These are phyloP conservation scores for Danaus melanippus DNA, from an alignment of 1,140 invertebrate genomes.

Conservation along the genomic window DNA sequence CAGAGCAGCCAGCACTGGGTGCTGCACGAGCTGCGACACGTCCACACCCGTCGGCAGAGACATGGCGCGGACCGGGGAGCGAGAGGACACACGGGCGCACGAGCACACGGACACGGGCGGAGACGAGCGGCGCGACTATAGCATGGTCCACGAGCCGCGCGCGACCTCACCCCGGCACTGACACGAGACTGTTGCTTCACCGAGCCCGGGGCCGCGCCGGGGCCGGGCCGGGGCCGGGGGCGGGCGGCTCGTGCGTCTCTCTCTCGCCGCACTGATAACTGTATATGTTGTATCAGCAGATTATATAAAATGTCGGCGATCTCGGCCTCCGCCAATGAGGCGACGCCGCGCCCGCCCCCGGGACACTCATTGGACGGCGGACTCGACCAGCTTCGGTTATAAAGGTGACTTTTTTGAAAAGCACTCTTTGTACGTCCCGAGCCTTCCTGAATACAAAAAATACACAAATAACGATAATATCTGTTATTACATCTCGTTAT, in stretches of 20 bases:
- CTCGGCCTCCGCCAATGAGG: conserved; percentile 34
- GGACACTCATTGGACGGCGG: conserved; percentile 35
- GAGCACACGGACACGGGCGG: conserved; percentile 38
- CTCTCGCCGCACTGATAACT: conserved; percentile 56
- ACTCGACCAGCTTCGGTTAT: conserved; percentile 65
- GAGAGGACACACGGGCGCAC: conserved; percentile 20
- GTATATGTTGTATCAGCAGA: conserved; percentile 68
- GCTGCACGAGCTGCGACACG: conserved; percentile 86
- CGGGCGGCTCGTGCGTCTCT: conserved; percentile 21
- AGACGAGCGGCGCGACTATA: too few species aligned
- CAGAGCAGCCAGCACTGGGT: conserved; percentile 84
- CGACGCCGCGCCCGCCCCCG: conserved; percentile 33
- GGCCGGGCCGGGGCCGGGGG: too few species aligned
- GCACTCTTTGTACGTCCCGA: conserved; percentile 50
- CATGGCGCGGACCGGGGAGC: conserved; percentile 59
- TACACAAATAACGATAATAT: conserved; percentile 46
- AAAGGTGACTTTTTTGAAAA: conserved; percentile 68
- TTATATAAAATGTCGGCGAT: conserved; percentile 69
- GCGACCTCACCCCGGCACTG: too few species aligned
- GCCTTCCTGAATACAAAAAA: conserved; percentile 23
- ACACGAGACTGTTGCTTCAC: too few species aligned
- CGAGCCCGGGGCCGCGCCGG: too few species aligned
- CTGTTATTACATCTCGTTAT: conserved; percentile 37
- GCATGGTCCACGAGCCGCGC: too few species aligned
- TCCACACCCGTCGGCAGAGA: conserved; percentile 85